Evolutionary conservation across 2,888 invertebrate species (phyloP).

Genomic region (Marasmarcha lunaedactyla): DNA sequence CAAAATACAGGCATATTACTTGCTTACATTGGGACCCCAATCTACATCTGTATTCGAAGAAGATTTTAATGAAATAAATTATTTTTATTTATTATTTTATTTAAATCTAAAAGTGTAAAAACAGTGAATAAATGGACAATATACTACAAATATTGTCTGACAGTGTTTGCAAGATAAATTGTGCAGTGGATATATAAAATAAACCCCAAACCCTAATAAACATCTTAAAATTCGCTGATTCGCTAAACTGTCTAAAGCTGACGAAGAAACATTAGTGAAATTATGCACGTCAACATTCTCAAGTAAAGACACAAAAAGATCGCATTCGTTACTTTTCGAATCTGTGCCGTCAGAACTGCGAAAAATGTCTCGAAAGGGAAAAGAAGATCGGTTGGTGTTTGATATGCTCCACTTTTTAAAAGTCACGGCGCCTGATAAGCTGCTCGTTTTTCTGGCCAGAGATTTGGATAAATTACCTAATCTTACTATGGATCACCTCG

Average conservation of each 20-base stretch:
- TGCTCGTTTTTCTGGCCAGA: constrained; percentile 9
- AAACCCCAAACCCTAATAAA: too few species aligned
- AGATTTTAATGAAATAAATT: too few species aligned
- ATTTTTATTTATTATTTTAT: too few species aligned
- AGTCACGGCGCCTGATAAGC: constrained; percentile 4
- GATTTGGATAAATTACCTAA: constrained; percentile 7
- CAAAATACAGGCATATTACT: too few species aligned
- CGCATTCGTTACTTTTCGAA: constrained; percentile 13
- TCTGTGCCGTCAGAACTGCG: constrained; percentile 11
- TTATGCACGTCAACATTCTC: constrained; percentile 11
- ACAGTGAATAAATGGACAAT: too few species aligned
- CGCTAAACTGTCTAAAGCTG: constrained; percentile 8
- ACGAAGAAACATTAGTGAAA: constrained; percentile 10
- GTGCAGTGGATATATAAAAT: too few species aligned
- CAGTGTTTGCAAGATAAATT: too few species aligned
- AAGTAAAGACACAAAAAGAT: constrained; percentile 11
- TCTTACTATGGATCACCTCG: constrained; percentile 8
- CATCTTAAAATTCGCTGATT: too few species aligned
- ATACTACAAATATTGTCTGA: too few species aligned
- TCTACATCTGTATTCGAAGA: too few species aligned
- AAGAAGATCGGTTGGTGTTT: constrained; percentile 10
- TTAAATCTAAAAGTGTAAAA: too few species aligned
- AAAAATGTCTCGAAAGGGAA: constrained; percentile 12
- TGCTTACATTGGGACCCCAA: too few species aligned
- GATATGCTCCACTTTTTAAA: constrained; percentile 14